Evolutionary conservation across 2,888 invertebrate genomes (phyloP).

Genomic region (Nymphalis urticae): DNA sequence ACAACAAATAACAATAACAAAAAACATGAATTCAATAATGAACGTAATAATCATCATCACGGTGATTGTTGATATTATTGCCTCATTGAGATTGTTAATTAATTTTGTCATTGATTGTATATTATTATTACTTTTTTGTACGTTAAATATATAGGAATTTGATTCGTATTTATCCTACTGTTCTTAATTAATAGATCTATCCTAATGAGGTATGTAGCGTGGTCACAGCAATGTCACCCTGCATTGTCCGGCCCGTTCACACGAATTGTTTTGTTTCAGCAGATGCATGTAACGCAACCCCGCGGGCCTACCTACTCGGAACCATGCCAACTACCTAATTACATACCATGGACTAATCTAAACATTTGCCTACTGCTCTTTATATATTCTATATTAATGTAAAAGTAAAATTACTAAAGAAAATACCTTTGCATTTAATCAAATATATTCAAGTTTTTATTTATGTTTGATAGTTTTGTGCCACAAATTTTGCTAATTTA

Average conservation of each 20-base stretch:
- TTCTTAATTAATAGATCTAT: conserved; percentile 23
- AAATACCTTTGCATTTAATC: too few species aligned
- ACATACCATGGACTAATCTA: conserved; percentile 35
- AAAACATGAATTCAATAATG: too few species aligned
- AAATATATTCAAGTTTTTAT: too few species aligned
- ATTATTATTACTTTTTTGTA: too few species aligned
- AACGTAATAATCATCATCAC: too few species aligned
- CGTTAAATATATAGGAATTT: too few species aligned
- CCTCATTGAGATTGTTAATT: not conserved
- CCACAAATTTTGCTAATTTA: too few species aligned
- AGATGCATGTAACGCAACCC: conserved; percentile 59
- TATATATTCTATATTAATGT: conserved; percentile 1
- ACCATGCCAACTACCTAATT: conserved; percentile 70
- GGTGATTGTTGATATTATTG: too few species aligned
- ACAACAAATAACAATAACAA: too few species aligned
- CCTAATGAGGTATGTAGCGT: conserved; percentile 40
- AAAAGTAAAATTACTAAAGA: too few species aligned
- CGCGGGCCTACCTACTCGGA: conserved; percentile 73
- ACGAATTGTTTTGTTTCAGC: conserved; percentile 75
- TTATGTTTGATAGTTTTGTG: too few species aligned
- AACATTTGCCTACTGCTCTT: conserved; percentile 24
- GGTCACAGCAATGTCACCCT: conserved; percentile 54
- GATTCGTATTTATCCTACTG: not conserved
- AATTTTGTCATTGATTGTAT: not conserved
- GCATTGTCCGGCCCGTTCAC: conserved; percentile 73